Evolutionary conservation across 2,797 vertebrate genomes (phyloP).

Genomic region (Xerus rutilus): DNA sequence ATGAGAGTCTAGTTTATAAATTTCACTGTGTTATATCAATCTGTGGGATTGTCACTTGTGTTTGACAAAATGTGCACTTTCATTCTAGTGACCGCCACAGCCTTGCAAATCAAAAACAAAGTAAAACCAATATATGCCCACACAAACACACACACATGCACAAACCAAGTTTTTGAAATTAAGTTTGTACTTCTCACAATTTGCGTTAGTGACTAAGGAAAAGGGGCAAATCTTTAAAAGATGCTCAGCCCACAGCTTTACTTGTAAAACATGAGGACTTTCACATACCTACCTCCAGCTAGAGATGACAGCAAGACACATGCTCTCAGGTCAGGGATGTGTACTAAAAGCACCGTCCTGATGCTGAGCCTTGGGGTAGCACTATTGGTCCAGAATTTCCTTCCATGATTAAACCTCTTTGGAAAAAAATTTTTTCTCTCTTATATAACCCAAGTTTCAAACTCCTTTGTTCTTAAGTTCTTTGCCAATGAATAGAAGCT

Average conservation of each 20-base stretch:
- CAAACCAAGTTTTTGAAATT: not conserved
- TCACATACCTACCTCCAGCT: not conserved
- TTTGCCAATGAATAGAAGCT: conserved; percentile 55
- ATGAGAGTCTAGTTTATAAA: not conserved
- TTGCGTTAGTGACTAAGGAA: not conserved
- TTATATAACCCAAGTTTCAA: conserved; percentile 67
- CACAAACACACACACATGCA: not conserved
- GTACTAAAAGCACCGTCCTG: not conserved
- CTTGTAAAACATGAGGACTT: not conserved
- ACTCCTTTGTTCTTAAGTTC: conserved; percentile 67
- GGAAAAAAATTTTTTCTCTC: conserved; percentile 63
- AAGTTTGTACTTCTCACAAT: not conserved
- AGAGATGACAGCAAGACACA: not conserved
- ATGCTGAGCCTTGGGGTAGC: not conserved
- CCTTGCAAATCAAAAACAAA: conserved; percentile 9
- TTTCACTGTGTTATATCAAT: not conserved
- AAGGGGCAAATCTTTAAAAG: not conserved
- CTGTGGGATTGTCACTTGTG: not conserved
- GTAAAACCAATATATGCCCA: not conserved
- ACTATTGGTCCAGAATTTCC: conserved; percentile 25
- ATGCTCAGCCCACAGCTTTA: not conserved
- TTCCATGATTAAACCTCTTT: conserved; percentile 60
- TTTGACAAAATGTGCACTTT: conserved; percentile 7
- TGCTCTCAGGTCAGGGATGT: not conserved
- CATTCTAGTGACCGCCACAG: not conserved